A percentile compares a stretch with the other conserved stretches of the same genome.
Conservation (phyloP, 2,797 vertebrate genomes). For the Geotrypetes seraphini region DNA sequence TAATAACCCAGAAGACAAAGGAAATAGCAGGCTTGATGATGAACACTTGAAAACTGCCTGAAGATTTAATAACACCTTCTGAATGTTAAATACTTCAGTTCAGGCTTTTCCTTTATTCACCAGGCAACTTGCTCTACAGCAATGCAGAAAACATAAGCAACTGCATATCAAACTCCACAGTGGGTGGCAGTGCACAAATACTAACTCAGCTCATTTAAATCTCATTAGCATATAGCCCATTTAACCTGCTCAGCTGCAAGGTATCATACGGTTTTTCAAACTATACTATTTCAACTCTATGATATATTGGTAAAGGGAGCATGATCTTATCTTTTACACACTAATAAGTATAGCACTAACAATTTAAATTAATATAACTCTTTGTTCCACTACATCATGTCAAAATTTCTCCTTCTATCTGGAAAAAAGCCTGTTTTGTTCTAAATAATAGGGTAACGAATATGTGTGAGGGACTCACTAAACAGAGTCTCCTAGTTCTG, state of each 20-base stretch:
- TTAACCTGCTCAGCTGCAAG: background rate
- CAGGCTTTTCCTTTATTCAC: background rate
- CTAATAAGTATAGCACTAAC: background rate
- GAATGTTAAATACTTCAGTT: background rate
- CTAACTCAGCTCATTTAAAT: background rate
- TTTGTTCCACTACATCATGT: too few species aligned
- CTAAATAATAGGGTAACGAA: too few species aligned
- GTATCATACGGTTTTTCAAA: background rate
- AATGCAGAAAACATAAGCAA: background rate
- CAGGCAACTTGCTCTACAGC: background rate
- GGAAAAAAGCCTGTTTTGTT: too few species aligned
- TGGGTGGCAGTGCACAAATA: slow-evolving; percentile 3
- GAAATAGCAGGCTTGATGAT: background rate
- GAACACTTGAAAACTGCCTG: background rate
- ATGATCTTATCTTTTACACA: background rate
- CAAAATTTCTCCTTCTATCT: too few species aligned
- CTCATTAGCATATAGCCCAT: background rate
- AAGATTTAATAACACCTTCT: background rate
- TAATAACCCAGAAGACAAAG: slow-evolving; percentile 4
- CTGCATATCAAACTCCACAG: background rate
- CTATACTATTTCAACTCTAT: background rate
- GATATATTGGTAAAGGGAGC: background rate
- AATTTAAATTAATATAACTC: background rate
- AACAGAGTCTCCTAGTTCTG: too few species aligned
- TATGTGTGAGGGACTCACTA: too few species aligned